Percentiles rank a stretch among this genome's conserved stretches.
phyloP scores from a whole-genome alignment of 2,888 invertebrate genomes.

The Cactoblastis cactorum region DNA sequence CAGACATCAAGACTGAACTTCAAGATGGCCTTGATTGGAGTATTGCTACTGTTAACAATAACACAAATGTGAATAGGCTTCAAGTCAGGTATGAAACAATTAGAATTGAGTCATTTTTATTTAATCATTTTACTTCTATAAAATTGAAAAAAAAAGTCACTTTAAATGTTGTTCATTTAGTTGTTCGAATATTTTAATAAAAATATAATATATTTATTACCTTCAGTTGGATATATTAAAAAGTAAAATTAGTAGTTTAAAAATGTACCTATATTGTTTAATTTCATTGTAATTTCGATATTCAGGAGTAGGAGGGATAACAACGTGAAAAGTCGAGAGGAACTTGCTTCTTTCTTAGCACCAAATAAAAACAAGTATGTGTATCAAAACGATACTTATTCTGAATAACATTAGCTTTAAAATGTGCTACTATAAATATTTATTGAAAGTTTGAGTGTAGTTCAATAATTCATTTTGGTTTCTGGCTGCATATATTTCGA shows the following conservation, averaged over 20 bases:
- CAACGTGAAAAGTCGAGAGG: slow-evolving; percentile 65
- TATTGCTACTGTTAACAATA: slow-evolving; percentile 67
- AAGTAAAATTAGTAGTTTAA: too few species aligned
- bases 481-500: slow-evolving; percentile 24
- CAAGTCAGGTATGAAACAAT: slow-evolving; percentile 61
- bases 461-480: slow-evolving; percentile 10
- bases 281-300: slow-evolving; percentile 37
- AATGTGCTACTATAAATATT: slow-evolving; percentile 50
- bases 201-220: not conserved
- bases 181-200: too few species aligned
- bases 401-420: slow-evolving; percentile 31
- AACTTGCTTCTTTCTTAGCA: slow-evolving; percentile 63
- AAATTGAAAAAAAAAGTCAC: not conserved
- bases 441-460: slow-evolving; percentile 32
- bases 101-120: slow-evolving; percentile 7
- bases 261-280: too few species aligned
- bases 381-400: slow-evolving; percentile 37
- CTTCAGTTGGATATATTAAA: too few species aligned
- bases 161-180: too few species aligned
- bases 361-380: slow-evolving; percentile 73
- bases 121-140: slow-evolving; percentile 6
- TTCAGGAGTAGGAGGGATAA: slow-evolving; percentile 75
- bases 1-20: slow-evolving; percentile 71
- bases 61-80: slow-evolving; percentile 57
- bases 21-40: slow-evolving; percentile 72